A percentile compares a stretch with the other conserved stretches of the same genome.
Evolutionary conservation across 1,140 invertebrate species (phyloP).

Genomic region (Lepidurus packardi): DNA sequence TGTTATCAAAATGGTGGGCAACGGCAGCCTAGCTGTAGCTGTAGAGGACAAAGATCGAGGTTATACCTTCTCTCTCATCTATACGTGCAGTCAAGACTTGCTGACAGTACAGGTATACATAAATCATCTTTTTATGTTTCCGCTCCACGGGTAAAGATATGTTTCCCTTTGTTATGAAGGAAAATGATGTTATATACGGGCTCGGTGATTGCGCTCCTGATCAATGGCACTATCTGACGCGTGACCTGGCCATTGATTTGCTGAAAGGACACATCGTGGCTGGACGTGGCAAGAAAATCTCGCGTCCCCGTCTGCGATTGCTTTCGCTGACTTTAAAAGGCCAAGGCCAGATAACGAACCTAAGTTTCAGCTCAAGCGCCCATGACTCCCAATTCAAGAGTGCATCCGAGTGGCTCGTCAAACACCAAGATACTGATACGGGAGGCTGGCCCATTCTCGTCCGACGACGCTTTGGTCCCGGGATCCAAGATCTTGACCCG

Average conservation of each 20-base stretch:
- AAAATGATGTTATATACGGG: slow-evolving; percentile 56
- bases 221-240: slow-evolving; percentile 70
- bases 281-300: slow-evolving; percentile 54
- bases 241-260: slow-evolving; percentile 85
- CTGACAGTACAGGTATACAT: slow-evolving; percentile 11
- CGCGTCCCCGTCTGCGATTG: slow-evolving; percentile 69
- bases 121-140: slow-evolving; percentile 9
- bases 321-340: slow-evolving; percentile 64
- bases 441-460: slow-evolving; percentile 89
- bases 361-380: slow-evolving; percentile 73
- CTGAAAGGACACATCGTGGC: slow-evolving; percentile 70
- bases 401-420: slow-evolving; percentile 87
- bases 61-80: slow-evolving; percentile 71
- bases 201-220: slow-evolving; percentile 55
- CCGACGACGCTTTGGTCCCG: slow-evolving; percentile 63
- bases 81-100: slow-evolving; percentile 60
- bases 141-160: not conserved
- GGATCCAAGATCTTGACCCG: slow-evolving; percentile 69
- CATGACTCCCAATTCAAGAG: slow-evolving; percentile 86
- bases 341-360: slow-evolving; percentile 69
- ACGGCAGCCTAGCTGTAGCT: slow-evolving; percentile 71
- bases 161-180: not conserved
- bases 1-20: slow-evolving; percentile 51
- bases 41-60: slow-evolving; percentile 67
- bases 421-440: slow-evolving; percentile 66